Percentiles rank a stretch among this genome's conserved stretches.
Conservation (phyloP, 2,113 vertebrate genomes). For the Phaetusa simplex region DNA sequence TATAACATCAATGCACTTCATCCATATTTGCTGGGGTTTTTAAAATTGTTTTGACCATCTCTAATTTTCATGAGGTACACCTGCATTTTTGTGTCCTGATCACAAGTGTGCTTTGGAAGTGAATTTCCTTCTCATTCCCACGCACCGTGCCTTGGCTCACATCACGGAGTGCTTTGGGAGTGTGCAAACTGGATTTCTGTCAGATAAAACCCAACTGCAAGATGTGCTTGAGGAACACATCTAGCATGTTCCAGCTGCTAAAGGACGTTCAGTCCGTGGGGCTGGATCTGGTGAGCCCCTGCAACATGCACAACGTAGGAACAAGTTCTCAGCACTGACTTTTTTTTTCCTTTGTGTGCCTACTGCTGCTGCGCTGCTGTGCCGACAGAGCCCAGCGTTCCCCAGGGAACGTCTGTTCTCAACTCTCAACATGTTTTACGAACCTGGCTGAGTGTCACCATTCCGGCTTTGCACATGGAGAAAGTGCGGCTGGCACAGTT, state of each 20-base stretch:
- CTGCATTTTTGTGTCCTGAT: neutral
- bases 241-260: neutral
- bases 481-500: neutral
- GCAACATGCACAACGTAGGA: neutral
- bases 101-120: neutral
- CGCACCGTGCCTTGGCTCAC: rapidly evolving
- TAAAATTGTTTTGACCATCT: neutral
- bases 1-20: neutral
- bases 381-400: neutral
- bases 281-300: neutral
- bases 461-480: neutral
- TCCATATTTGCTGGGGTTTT: neutral
- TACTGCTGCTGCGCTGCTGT: neutral
- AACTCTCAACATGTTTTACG: neutral
- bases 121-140: neutral
- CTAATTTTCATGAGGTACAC: neutral
- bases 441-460: neutral
- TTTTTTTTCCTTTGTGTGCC: neutral
- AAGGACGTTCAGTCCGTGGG: neutral
- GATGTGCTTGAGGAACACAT: neutral
- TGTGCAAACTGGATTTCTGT: neutral
- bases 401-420: neutral
- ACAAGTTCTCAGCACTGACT: neutral
- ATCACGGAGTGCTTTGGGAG: neutral
- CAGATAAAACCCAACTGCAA: neutral